Percentiles rank a stretch among this genome's conserved stretches.
Evolutionary conservation across 2,113 vertebrate species (phyloP).

Genomic region (Rhynchomys soricoides): DNA sequence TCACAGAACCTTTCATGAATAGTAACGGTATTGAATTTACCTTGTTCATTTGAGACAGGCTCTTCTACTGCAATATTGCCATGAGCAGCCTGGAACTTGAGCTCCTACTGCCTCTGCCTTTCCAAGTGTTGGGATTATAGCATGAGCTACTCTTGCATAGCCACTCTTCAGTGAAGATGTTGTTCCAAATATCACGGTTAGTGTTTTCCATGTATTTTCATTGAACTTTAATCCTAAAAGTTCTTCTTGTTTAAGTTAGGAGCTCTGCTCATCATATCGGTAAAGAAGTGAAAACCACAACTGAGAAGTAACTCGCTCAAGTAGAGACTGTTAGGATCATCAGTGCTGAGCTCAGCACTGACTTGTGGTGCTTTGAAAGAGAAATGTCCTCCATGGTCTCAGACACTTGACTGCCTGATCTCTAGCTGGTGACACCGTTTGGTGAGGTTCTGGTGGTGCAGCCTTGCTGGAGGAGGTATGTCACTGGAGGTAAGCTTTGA

Average conservation of each 20-base stretch:
- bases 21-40: background rate
- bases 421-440: background rate
- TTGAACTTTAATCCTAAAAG: conserved; percentile 31
- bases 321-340: background rate
- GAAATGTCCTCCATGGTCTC: background rate
- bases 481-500: background rate
- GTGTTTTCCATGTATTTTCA: background rate
- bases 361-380: background rate
- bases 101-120: background rate
- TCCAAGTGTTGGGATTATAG: background rate
- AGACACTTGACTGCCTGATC: background rate
- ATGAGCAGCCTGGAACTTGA: background rate
- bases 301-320: background rate
- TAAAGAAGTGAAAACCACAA: conserved; percentile 27
- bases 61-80: background rate
- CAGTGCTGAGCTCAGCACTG: background rate
- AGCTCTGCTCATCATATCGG: background rate
- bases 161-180: background rate
- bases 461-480: background rate
- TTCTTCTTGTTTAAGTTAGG: background rate
- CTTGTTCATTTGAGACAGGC: background rate
- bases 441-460: background rate
- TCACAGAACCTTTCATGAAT: background rate
- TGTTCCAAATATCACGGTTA: background rate
- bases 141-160: background rate